Evolutionary conservation across 2,797 vertebrate genomes (phyloP).

Genomic region (Sebastes kiyomatsui): DNA sequence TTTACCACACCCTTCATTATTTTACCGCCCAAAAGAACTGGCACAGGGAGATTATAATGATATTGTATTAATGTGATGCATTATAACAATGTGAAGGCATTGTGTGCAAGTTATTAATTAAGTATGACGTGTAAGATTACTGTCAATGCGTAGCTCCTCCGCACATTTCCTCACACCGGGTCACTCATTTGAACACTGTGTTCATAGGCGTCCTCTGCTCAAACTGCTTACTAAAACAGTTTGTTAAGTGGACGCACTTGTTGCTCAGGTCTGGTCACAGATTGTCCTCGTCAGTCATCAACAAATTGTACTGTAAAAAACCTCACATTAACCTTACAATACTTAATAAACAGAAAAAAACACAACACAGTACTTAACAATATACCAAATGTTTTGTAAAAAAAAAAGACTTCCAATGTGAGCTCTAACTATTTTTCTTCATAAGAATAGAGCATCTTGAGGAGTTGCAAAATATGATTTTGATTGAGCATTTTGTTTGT

Average conservation of each 20-base stretch:
- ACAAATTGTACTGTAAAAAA: not conserved
- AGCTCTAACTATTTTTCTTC: not conserved
- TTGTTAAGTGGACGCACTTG: slow-evolving; percentile 22
- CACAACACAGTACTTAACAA: not conserved
- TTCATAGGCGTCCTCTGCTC: not conserved
- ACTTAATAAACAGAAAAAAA: not conserved
- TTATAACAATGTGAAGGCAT: not conserved
- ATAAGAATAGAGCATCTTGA: not conserved
- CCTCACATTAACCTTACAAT: not conserved
- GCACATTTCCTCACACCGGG: not conserved
- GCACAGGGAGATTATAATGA: not conserved
- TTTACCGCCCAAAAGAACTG: not conserved
- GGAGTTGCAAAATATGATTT: not conserved
- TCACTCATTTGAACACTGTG: not conserved
- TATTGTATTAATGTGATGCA: not conserved
- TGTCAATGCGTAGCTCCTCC: not conserved
- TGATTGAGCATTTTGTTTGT: not conserved
- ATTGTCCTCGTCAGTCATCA: not conserved
- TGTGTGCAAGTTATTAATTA: not conserved
- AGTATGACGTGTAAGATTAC: not conserved
- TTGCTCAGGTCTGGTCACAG: not conserved
- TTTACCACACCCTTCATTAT: slow-evolving; percentile 36
- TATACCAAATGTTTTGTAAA: not conserved
- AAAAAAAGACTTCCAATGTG: not conserved
- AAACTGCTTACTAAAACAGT: slow-evolving; percentile 9